Evolutionary conservation across 2,113 vertebrate genomes (phyloP).

Genomic region (Seriola rivoliana): DNA sequence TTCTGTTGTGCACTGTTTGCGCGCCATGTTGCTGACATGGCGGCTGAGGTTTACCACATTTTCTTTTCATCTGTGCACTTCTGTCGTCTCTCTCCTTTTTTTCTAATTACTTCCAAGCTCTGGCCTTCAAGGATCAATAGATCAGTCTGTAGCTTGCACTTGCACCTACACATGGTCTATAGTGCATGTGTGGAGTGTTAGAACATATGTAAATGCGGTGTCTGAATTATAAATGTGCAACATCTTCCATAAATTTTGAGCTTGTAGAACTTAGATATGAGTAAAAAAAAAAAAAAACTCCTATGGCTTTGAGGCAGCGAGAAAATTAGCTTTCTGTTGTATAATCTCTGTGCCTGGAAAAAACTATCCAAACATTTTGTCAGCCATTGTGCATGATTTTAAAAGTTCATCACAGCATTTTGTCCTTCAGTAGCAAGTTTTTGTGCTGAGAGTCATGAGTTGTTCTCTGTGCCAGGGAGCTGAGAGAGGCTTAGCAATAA

Average conservation of each 20-base stretch:
- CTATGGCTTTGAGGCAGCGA: constrained; percentile 52
- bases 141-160: constrained; percentile 2
- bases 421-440: constrained; percentile 69
- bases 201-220: constrained; percentile 38
- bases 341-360: constrained; percentile 35
- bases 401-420: constrained; percentile 70
- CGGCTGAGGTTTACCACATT: neutral
- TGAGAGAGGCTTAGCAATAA: constrained; percentile 75
- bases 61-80: neutral
- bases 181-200: neutral
- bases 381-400: constrained; percentile 60
- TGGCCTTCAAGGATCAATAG: neutral
- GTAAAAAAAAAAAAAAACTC: constrained; percentile 36
- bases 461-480: constrained; percentile 64
- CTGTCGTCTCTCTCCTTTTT: neutral
- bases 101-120: neutral
- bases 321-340: constrained; percentile 56
- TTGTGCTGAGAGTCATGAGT: constrained; percentile 71
- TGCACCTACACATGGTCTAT: constrained; percentile 1
- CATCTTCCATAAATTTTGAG: constrained; percentile 33
- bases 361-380: constrained; percentile 65
- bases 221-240: constrained; percentile 60
- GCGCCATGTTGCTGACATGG: neutral
- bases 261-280: constrained; percentile 29
- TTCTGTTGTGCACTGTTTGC: neutral